These are phyloP conservation scores for Carlito syrichta DNA, from an alignment of 2,113 vertebrate species.

Conservation along the genomic window DNA sequence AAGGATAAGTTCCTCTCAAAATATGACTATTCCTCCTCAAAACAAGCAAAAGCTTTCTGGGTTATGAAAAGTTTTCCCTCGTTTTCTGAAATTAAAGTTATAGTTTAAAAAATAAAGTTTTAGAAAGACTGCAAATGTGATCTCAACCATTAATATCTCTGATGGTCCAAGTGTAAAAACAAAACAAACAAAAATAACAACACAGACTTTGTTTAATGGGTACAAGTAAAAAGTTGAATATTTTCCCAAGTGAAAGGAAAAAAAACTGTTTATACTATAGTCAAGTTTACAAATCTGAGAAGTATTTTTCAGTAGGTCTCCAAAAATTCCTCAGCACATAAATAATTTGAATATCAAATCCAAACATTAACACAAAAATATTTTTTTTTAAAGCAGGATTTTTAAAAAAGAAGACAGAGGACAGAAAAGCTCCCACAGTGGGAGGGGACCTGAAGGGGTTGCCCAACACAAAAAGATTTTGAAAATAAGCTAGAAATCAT, in stretches of 20 bases:
- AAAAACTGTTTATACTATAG: not conserved
- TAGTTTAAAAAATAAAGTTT: constrained; percentile 39
- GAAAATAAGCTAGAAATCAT: constrained; percentile 53
- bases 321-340: not conserved
- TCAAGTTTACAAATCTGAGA: constrained; percentile 29
- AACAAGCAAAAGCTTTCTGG: constrained; percentile 28
- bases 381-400: too few species aligned
- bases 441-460: too few species aligned
- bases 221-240: constrained; percentile 8
- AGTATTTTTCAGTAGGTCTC: not conserved
- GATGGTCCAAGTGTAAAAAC: not conserved
- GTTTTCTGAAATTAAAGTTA: not conserved
- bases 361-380: constrained; percentile 59
- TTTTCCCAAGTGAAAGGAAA: not conserved
- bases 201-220: not conserved
- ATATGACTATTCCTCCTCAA: not conserved
- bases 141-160: not conserved
- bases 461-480: constrained; percentile 38
- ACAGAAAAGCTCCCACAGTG: too few species aligned
- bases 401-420: too few species aligned
- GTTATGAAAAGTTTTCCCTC: not conserved
- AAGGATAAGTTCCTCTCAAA: constrained; percentile 19
- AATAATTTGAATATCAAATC: constrained; percentile 50
- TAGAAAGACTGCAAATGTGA: not conserved
- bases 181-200: constrained; percentile 19